Percentiles rank a stretch among this genome's conserved stretches.
Evolutionary conservation across 2,888 invertebrate genomes (phyloP).

Genomic region (Lithosia quadra): DNA sequence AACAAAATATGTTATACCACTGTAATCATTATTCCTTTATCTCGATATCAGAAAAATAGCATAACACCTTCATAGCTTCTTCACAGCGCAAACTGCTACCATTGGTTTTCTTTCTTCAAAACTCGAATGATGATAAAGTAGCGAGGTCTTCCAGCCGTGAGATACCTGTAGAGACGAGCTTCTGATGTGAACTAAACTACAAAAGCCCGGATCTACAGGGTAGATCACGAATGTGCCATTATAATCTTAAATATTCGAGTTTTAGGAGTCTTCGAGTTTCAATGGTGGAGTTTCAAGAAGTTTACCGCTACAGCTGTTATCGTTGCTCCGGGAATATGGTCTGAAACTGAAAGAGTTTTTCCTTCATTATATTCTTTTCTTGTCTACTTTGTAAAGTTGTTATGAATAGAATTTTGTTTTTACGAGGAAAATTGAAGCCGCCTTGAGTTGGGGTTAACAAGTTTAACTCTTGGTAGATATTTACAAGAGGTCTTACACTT

Average conservation of each 20-base stretch:
- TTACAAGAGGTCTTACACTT: neutral
- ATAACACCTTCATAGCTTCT: neutral
- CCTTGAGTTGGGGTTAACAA: neutral
- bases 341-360: constrained; percentile 44
- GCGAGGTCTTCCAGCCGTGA: constrained; percentile 97
- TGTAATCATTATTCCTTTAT: neutral
- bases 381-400: constrained; percentile 32
- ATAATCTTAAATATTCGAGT: constrained; percentile 63
- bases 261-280: constrained; percentile 44
- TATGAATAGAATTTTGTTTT: constrained; percentile 31
- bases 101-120: constrained; percentile 29
- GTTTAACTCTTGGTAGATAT: neutral
- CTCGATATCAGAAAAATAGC: constrained; percentile 1
- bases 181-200: constrained; percentile 97
- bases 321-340: constrained; percentile 26
- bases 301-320: constrained; percentile 35
- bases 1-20: neutral
- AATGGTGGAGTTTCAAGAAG: constrained; percentile 32
- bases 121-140: constrained; percentile 74
- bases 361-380: constrained; percentile 34
- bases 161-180: constrained; percentile 99
- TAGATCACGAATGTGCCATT: constrained; percentile 98
- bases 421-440: neutral
- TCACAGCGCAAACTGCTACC: neutral
- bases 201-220: constrained; percentile 99